These are phyloP conservation scores for Wasmannia auropunctata DNA, from an alignment of 1,140 invertebrate species.

Conservation along the genomic window DNA sequence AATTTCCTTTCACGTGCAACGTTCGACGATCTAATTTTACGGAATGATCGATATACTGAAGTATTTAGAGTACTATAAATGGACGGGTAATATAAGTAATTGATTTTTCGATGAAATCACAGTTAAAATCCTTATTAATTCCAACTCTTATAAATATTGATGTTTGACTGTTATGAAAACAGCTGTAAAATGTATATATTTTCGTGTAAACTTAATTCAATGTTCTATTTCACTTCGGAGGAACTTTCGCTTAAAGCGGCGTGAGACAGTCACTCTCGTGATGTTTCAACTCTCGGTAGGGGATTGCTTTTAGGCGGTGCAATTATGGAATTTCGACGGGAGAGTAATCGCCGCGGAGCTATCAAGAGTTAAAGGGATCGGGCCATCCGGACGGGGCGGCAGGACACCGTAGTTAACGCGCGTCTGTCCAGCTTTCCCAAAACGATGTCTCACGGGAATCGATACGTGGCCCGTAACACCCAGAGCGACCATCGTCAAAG, in stretches of 20 bases:
- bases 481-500: slow-evolving; percentile 35
- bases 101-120: background rate
- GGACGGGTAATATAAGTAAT: background rate
- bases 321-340: slow-evolving; percentile 26
- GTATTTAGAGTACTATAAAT: background rate
- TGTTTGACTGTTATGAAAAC: background rate
- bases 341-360: background rate
- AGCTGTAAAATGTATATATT: background rate
- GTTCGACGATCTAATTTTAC: background rate
- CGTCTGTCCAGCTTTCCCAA: slow-evolving; percentile 27
- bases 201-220: background rate
- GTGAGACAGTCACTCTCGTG: background rate
- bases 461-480: slow-evolving; percentile 42
- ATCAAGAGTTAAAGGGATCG: slow-evolving; percentile 5
- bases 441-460: slow-evolving; percentile 49
- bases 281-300: background rate
- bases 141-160: background rate
- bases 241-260: background rate
- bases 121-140: background rate
- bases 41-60: background rate
- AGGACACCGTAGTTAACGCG: slow-evolving; percentile 37
- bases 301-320: background rate
- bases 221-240: background rate
- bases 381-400: background rate
- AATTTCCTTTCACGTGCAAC: background rate